Conservation (phyloP, 2,888 invertebrate genomes). For the Perdita meconis region DNA sequence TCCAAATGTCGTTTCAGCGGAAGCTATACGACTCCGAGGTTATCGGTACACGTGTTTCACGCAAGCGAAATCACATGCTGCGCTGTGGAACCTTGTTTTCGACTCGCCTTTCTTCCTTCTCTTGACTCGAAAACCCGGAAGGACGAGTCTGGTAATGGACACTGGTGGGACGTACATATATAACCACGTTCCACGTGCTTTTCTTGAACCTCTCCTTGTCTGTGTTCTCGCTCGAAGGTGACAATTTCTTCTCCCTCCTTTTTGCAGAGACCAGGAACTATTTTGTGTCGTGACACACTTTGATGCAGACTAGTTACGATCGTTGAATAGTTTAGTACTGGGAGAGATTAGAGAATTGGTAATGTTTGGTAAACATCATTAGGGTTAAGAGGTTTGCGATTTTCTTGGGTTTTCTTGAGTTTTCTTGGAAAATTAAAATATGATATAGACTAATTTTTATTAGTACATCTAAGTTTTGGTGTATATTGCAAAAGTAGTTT, state of each 20-base stretch:
- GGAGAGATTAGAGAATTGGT: too few relatives aligned
- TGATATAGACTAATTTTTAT: too few relatives aligned
- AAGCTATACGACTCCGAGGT: neutral
- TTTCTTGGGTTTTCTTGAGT: too few relatives aligned
- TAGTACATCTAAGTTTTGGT: too few relatives aligned
- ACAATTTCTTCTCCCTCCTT: conserved; percentile 17
- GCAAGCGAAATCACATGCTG: conserved; percentile 48
- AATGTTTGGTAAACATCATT: too few relatives aligned
- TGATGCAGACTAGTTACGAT: conserved; percentile 4
- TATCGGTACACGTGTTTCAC: conserved; percentile 43
- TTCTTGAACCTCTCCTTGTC: neutral
- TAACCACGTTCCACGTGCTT: too few relatives aligned
- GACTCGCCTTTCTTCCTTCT: conserved; percentile 26
- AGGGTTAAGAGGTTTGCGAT: too few relatives aligned
- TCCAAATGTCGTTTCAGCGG: neutral
- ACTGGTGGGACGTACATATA: conserved; percentile 37
- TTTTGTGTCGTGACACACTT: neutral
- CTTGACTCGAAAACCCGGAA: conserved; percentile 36
- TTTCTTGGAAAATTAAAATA: too few relatives aligned
- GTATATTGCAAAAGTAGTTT: too few relatives aligned
- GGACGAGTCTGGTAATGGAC: conserved; percentile 51
- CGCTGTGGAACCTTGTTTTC: conserved; percentile 32
- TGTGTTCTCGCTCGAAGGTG: conserved; percentile 29
- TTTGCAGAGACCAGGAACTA: conserved; percentile 4
- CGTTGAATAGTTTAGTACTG: too few relatives aligned